Evolutionary conservation across 2,888 invertebrate species (phyloP), one percentile per base, ranked within the genome.

Genomic region (Apoda limacodes): DNA sequence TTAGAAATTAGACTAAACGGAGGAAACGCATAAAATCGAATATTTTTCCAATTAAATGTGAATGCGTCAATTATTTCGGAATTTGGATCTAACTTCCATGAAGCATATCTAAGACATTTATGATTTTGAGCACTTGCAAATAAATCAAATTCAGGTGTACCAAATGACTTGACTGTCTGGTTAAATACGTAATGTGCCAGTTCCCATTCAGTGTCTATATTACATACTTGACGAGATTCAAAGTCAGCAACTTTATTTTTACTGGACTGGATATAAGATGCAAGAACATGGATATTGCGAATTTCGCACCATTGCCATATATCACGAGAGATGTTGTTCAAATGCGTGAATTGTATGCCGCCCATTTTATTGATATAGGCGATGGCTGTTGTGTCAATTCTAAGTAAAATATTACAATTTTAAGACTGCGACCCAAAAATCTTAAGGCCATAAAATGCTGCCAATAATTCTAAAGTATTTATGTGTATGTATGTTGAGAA

Each of bases 271-370:
- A 46, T 43, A 20, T 48, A 46, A 2, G 39, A 37, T 2, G 43
- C 46, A 32, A 36, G 40, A 7, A 49, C 24, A 17, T 29, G 28
- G 4, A 46, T 26, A 3, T 35, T 39, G 12, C 37, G 20, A 5
- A 21, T 9, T 30, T 45, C 44, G 29, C 44, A 46, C 43, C 41
- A 45, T 14, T 40, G 30, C 45, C 46, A 46, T 14, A 46, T 40
- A 3, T 17, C 15, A 6, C 27, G 27, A 1, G 45, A 4, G 5
- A 46, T 10, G 5, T 37, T 5, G 9, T 25, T 45, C 12, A 46
- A 17, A 14, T 45, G 42, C 3, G 37, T 37, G 10, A 30, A 42
- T 30, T 38, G 34, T 7, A 35, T 28, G 6, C 41, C 36, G 10
- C 35, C 39, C 39, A 37, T 42, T 6, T 30, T 27, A 30, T 41